phyloP scores from a whole-genome alignment of 2,888 invertebrate species.

The Punctoribates punctum region DNA sequence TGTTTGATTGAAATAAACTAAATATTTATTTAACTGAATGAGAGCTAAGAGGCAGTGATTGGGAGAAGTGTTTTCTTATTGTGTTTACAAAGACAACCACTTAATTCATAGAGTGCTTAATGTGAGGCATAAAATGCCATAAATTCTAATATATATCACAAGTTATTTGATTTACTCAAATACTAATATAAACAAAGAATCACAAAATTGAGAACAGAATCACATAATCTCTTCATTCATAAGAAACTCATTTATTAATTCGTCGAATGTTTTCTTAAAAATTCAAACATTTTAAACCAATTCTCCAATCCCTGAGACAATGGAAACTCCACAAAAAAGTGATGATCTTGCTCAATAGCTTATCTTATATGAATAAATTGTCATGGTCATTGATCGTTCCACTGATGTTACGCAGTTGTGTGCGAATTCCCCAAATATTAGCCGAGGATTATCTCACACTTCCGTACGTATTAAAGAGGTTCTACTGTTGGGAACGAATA shows the following conservation, averaged over 20 bases:
- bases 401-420: too few relatives aligned
- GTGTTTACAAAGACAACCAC: slow-evolving; percentile 10
- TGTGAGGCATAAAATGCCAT: neutral
- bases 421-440: too few relatives aligned
- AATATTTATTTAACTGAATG: slow-evolving; percentile 4
- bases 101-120: slow-evolving; percentile 1
- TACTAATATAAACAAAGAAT: neutral
- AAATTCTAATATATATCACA: slow-evolving; percentile 7
- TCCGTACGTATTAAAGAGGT: neutral
- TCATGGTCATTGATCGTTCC: too few relatives aligned
- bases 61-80: neutral
- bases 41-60: neutral
- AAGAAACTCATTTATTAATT: too few relatives aligned
- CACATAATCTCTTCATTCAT: too few relatives aligned
- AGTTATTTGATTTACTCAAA: neutral
- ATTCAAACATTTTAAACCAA: too few relatives aligned
- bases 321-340: too few relatives aligned
- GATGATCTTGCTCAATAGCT: too few relatives aligned
- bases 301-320: too few relatives aligned
- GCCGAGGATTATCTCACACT: neutral
- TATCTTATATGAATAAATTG: too few relatives aligned
- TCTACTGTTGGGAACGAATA: neutral
- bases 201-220: too few relatives aligned
- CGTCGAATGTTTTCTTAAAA: too few relatives aligned
- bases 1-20: neutral